Evolutionary conservation across 1,140 invertebrate species (phyloP).

Genomic region (Drosophila pruinosa): DNA sequence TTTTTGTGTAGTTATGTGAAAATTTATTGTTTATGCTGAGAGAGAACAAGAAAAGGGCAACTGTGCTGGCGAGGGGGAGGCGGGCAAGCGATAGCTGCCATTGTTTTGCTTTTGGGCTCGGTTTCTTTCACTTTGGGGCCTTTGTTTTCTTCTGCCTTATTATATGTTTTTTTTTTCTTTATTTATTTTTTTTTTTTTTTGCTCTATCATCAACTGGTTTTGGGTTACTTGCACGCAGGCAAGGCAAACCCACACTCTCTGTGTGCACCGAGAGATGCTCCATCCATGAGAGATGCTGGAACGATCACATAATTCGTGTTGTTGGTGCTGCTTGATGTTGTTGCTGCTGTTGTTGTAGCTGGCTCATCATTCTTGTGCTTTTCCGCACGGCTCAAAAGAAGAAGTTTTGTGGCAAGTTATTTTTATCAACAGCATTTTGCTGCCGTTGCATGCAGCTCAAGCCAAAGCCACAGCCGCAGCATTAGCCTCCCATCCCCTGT

Average conservation of each 20-base stretch:
- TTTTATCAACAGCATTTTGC: conserved; percentile 74
- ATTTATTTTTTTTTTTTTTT: conserved; percentile 20
- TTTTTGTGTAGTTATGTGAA: conserved; percentile 69
- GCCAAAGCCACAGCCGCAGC: conserved; percentile 14
- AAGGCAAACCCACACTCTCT: conserved; percentile 40
- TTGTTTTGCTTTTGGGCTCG: conserved; percentile 55
- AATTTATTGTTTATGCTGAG: conserved; percentile 66
- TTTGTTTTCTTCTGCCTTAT: conserved; percentile 7
- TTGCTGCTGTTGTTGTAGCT: conserved; percentile 56
- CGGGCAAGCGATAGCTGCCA: conserved; percentile 39
- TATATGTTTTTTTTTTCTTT: conserved; percentile 18
- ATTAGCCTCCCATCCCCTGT: not conserved
- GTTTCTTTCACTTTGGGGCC: conserved; percentile 44
- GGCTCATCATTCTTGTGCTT: conserved; percentile 76
- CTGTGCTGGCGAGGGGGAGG: not conserved
- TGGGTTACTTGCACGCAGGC: conserved; percentile 70
- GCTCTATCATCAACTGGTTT: conserved; percentile 76
- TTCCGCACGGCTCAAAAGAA: conserved; percentile 57
- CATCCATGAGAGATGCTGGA: conserved; percentile 38
- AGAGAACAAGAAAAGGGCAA: conserved; percentile 1
- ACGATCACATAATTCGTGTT: conserved; percentile 78
- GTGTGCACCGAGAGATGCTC: not conserved
- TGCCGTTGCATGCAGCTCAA: conserved; percentile 61
- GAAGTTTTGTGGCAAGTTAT: conserved; percentile 71
- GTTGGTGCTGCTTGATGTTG: conserved; percentile 39